Evolutionary conservation across 2,888 invertebrate genomes (phyloP), one percentile per base, ranked within the genome.

Genomic region (Drosophila colorata): DNA sequence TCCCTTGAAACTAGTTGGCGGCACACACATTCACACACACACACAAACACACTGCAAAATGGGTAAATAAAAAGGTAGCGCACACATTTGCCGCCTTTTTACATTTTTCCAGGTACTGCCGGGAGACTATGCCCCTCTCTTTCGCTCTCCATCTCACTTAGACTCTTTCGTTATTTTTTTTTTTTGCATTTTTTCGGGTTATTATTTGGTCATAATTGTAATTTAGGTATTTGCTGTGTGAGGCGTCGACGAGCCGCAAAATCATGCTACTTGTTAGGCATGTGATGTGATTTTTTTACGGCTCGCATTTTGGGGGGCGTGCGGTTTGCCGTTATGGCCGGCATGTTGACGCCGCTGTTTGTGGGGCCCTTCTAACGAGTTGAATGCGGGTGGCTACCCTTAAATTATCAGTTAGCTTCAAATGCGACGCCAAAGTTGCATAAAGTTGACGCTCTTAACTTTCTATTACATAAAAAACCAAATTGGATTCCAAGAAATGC

Each of bases 131-230:
- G 44, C 8, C 5, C n/a, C 18, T n/a, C 41, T 43, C 25, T 43
- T 35, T 18, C 38, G 55, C 7, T n/a, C 20, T 1, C 47, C 16
- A 6, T 46, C 38, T 41, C 33, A 16, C 41, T 37, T 20, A 14
- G 20, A 28, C 38, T 51, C 40, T 43, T 14, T 6, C 28, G 43
- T 20, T 25, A 72, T 64, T 63, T 71, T 80, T 49, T 74, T 75
- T 69, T 80, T 78, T 66, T 80, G 60, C 69, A 70, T 79, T 85
- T 83, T 85, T 84, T 84, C 67, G 80, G 82, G 80, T 75, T 85
- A 84, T 85, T 85, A 85, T 85, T 80, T 85, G 85, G 80, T 75
- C 84, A 84, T 85, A 85, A 85, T 85, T 85, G 85, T 86, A 85
- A 85, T 84, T 86, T 85, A 85, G 82, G 84, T 84, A 79, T 85